A percentile compares a stretch with the other conserved stretches of the same genome.
phyloP scores from a whole-genome alignment of 2,113 vertebrate genomes.

The Bujurquina vittata region DNA sequence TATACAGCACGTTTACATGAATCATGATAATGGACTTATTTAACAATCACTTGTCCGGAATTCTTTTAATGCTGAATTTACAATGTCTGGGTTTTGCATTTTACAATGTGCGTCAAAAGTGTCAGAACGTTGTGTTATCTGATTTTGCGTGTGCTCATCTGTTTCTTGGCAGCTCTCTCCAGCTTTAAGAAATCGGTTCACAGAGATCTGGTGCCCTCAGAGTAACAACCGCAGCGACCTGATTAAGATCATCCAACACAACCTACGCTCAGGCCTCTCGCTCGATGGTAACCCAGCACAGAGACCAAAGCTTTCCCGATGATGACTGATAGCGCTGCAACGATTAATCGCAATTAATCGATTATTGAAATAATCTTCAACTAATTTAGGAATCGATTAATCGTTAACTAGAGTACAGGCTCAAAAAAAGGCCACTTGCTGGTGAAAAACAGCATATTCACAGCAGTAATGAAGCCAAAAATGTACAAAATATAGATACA shows the following conservation, averaged over 20 bases:
- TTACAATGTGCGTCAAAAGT: background rate
- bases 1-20: too few species aligned
- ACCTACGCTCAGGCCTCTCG: slow-evolving; percentile 85
- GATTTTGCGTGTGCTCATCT: background rate
- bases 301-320: background rate
- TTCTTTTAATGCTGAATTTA: background rate
- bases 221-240: slow-evolving; percentile 88
- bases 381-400: too few species aligned
- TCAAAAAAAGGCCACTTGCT: too few species aligned
- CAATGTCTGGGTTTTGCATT: background rate
- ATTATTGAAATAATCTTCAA: too few species aligned
- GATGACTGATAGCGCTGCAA: too few species aligned
- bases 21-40: background rate
- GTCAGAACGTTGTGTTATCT: background rate
- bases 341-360: too few species aligned
- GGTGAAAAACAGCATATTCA: too few species aligned
- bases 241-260: slow-evolving; percentile 90
- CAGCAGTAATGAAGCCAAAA: too few species aligned
- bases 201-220: slow-evolving; percentile 98
- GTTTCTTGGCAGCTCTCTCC: slow-evolving; percentile 88
- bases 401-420: too few species aligned
- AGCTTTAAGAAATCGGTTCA: slow-evolving; percentile 95
- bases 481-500: too few species aligned
- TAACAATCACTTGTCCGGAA: background rate
- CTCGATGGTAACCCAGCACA: slow-evolving; percentile 72